phyloP scores from a whole-genome alignment of 2,797 vertebrate genomes.

The Pseudotriccus pelzelni region DNA sequence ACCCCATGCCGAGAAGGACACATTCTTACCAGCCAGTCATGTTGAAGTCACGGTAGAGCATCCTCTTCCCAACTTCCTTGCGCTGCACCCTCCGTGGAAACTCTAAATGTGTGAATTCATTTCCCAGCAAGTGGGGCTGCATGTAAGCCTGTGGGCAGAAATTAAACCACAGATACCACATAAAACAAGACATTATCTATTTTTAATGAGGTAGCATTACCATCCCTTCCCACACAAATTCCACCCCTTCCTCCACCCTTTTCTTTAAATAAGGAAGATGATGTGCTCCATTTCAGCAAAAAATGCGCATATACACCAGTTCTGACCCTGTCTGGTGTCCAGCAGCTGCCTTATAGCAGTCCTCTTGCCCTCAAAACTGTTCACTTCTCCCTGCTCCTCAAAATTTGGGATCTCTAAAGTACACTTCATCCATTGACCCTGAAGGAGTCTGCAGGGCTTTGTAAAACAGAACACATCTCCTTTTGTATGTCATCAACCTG shows the following conservation, averaged over 20 bases:
- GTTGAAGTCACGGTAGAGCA: slow-evolving; percentile 96
- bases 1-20: background rate
- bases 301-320: background rate
- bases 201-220: slow-evolving; percentile 24
- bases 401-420: background rate
- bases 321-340: background rate
- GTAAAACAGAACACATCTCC: background rate
- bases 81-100: slow-evolving; percentile 95
- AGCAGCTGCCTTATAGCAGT: background rate
- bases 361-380: background rate
- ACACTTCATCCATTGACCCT: background rate
- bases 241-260: background rate
- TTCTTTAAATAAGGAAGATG: background rate
- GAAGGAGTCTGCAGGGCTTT: background rate
- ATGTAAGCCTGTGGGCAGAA: slow-evolving; percentile 86
- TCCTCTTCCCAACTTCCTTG: slow-evolving; percentile 96
- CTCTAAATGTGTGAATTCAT: slow-evolving; percentile 98
- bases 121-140: slow-evolving; percentile 96
- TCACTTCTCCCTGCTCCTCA: background rate
- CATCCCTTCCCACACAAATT: background rate
- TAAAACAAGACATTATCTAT: slow-evolving; percentile 34
- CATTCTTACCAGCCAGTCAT: slow-evolving; percentile 96
- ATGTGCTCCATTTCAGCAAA: background rate
- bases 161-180: slow-evolving; percentile 28
- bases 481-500: background rate